Percentiles rank a stretch among this genome's conserved stretches.
Evolutionary conservation across 2,113 vertebrate species (phyloP).

Genomic region (Ctenodactylus gundi): DNA sequence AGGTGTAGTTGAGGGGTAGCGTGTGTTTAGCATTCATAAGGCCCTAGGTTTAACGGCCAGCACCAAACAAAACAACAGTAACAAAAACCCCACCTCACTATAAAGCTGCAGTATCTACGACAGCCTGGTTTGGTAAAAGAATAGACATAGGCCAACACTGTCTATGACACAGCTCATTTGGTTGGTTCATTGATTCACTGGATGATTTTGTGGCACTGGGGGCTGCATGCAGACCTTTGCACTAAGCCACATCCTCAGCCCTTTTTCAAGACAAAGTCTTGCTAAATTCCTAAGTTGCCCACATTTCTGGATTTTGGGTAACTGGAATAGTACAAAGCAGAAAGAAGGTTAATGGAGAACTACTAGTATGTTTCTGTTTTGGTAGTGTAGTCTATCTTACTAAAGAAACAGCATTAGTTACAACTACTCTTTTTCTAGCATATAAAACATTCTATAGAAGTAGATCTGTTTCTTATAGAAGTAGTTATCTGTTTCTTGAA

Average conservation of each 20-base stretch:
- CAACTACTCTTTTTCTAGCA: background rate
- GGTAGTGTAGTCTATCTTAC: background rate
- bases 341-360: background rate
- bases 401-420: background rate
- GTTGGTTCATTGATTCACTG: no score
- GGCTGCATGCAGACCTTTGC: background rate
- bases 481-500: conserved; percentile 15
- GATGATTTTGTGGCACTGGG: background rate
- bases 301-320: background rate
- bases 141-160: background rate
- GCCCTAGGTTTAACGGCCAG: background rate
- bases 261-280: background rate
- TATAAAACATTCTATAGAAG: background rate
- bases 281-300: background rate
- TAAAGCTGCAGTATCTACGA: background rate
- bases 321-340: background rate
- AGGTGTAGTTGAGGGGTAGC: background rate
- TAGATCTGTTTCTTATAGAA: no score
- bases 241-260: background rate
- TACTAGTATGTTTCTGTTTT: background rate
- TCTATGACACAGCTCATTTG: no score
- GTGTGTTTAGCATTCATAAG: background rate
- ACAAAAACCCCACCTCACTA: background rate
- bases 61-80: background rate
- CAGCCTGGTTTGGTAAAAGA: background rate